Evolutionary conservation across 2,113 vertebrate genomes (phyloP).

Genomic region (Nibea albiflora): DNA sequence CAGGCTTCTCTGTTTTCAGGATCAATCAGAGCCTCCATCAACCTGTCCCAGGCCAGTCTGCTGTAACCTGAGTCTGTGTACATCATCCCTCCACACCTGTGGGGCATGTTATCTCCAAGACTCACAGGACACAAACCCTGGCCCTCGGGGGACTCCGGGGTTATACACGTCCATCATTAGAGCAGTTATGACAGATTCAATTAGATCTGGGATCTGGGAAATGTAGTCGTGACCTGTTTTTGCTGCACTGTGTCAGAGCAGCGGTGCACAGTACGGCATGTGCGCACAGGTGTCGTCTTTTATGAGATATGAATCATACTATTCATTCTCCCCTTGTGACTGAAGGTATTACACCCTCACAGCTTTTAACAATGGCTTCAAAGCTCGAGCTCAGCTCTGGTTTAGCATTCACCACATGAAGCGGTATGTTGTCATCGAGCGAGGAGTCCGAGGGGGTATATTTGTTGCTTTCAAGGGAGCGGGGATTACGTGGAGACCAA

Average conservation of each 20-base stretch:
- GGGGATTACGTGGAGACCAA: slow-evolving; percentile 47
- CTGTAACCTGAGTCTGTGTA: slow-evolving; percentile 70
- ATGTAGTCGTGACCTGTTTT: slow-evolving; percentile 15
- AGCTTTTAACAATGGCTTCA: slow-evolving; percentile 70
- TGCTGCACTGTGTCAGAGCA: background rate
- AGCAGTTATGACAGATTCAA: slow-evolving; percentile 69
- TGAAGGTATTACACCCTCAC: slow-evolving; percentile 57
- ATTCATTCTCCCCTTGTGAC: slow-evolving; percentile 61
- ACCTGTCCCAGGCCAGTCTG: slow-evolving; percentile 63
- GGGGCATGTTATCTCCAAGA: slow-evolving; percentile 65
- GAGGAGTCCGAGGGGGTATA: slow-evolving; percentile 45
- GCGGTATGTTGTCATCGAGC: slow-evolving; percentile 48
- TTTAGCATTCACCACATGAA: slow-evolving; percentile 61
- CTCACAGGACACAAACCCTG: slow-evolving; percentile 38
- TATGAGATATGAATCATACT: slow-evolving; percentile 67
- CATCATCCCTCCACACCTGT: slow-evolving; percentile 68
- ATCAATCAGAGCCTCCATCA: slow-evolving; percentile 73
- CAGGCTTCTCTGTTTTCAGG: slow-evolving; percentile 73
- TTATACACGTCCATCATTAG: slow-evolving; percentile 64
- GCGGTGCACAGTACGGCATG: background rate
- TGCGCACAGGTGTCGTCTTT: slow-evolving; percentile 60
- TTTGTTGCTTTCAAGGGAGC: slow-evolving; percentile 47
- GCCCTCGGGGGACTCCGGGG: slow-evolving; percentile 37
- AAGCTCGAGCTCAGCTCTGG: slow-evolving; percentile 64
- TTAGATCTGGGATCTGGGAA: slow-evolving; percentile 60